phyloP scores from a whole-genome alignment of 2,888 invertebrate genomes.

The Epistrophe grossulariae region DNA sequence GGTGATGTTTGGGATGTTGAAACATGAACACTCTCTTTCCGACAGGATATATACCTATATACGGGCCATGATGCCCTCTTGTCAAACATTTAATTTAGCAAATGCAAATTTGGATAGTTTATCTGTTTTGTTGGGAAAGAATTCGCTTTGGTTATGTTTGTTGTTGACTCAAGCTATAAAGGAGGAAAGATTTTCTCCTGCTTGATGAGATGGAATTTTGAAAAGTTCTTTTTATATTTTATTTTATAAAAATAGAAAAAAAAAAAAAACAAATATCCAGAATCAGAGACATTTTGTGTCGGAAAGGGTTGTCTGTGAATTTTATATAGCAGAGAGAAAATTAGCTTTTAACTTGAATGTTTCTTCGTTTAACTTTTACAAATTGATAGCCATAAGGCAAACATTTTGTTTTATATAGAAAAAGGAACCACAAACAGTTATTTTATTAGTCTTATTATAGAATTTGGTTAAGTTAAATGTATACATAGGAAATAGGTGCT shows the following conservation, averaged over 20 bases:
- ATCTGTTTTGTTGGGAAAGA: constrained; percentile 41
- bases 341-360: constrained; percentile 20
- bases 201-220: constrained; percentile 16
- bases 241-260: too few relatives aligned
- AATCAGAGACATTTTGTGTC: background rate
- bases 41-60: background rate
- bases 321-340: background rate
- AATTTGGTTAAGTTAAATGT: background rate
- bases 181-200: constrained; percentile 13
- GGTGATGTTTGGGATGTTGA: constrained; percentile 29
- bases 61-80: constrained; percentile 58
- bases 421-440: background rate
- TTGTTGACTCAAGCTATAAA: background rate
- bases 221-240: background rate
- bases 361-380: constrained; percentile 14
- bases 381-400: constrained; percentile 23
- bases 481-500: background rate
- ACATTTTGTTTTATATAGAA: background rate
- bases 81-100: constrained; percentile 70
- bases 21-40: constrained; percentile 21
- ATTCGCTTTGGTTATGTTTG: background rate
- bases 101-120: constrained; percentile 75
- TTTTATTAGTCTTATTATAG: background rate
- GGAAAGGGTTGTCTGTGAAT: background rate
- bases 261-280: background rate